Conservation (phyloP, 1,140 invertebrate genomes). For the Diuraphis noxia region DNA sequence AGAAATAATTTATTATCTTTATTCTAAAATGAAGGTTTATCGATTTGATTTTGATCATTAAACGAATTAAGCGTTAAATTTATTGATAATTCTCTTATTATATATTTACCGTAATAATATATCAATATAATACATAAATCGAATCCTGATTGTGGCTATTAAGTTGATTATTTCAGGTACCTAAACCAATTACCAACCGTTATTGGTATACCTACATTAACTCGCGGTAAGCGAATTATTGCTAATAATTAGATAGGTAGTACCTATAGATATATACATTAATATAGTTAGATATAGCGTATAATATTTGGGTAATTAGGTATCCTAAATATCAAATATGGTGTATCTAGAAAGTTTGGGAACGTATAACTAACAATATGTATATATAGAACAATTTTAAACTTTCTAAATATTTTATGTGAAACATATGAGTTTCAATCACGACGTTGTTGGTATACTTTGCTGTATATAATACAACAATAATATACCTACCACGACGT, state of each 20-base stretch:
- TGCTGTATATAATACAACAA: neutral
- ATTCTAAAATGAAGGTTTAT: neutral
- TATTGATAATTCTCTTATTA: neutral
- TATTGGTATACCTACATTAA: neutral
- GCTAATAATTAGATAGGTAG: neutral
- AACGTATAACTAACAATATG: neutral
- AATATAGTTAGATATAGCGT: neutral
- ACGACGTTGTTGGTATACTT: neutral
- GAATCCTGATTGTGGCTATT: neutral
- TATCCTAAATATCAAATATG: neutral
- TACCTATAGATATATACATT: neutral
- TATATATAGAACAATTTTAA: neutral
- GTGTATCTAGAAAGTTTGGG: neutral
- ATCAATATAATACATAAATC: neutral
- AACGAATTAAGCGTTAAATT: neutral
- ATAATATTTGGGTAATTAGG: neutral
- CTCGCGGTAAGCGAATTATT: neutral
- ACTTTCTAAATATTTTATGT: neutral
- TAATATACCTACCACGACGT: neutral
- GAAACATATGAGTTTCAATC: neutral
- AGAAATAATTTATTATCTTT: neutral
- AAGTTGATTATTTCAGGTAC: neutral
- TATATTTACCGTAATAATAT: conserved; percentile 3
- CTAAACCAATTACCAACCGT: neutral
- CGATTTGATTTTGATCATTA: neutral